Percentiles rank a stretch among this genome's conserved stretches.
Evolutionary conservation across 2,888 invertebrate species (phyloP).

Genomic region (Scaptomyza parva): DNA sequence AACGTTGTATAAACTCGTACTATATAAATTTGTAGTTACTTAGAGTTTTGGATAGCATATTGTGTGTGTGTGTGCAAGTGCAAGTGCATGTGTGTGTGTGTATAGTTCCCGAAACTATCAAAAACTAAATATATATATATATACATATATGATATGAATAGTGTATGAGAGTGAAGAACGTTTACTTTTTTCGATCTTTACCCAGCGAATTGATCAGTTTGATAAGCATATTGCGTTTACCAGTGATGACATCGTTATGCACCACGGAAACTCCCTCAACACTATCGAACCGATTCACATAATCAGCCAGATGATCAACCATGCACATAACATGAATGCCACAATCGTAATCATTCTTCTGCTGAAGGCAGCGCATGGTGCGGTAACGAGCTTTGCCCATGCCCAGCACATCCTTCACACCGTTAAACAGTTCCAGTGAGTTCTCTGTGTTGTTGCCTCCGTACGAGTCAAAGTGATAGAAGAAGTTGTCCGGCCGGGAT

Average conservation of each 20-base stretch:
- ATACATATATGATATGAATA: too few species aligned
- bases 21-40: conserved; percentile 3
- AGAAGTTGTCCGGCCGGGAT: conserved; percentile 89
- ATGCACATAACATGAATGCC: conserved; percentile 94
- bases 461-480: conserved; percentile 93
- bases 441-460: conserved; percentile 88
- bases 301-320: conserved; percentile 87
- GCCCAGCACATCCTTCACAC: conserved; percentile 84
- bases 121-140: neutral
- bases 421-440: conserved; percentile 88
- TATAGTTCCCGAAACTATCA: neutral
- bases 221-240: conserved; percentile 88
- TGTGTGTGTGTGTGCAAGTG: neutral
- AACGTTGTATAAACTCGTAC: conserved; percentile 1
- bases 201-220: conserved; percentile 86
- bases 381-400: conserved; percentile 85
- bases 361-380: conserved; percentile 88
- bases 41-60: neutral
- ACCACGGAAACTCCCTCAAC: conserved; percentile 79
- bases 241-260: conserved; percentile 86
- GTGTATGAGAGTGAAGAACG: neutral
- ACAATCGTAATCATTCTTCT: conserved; percentile 95
- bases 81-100: neutral
- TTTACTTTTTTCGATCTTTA: conserved; percentile 30
- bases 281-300: conserved; percentile 80